phyloP scores from a whole-genome alignment of 2,797 vertebrate species.

The Gastrophryne carolinensis region DNA sequence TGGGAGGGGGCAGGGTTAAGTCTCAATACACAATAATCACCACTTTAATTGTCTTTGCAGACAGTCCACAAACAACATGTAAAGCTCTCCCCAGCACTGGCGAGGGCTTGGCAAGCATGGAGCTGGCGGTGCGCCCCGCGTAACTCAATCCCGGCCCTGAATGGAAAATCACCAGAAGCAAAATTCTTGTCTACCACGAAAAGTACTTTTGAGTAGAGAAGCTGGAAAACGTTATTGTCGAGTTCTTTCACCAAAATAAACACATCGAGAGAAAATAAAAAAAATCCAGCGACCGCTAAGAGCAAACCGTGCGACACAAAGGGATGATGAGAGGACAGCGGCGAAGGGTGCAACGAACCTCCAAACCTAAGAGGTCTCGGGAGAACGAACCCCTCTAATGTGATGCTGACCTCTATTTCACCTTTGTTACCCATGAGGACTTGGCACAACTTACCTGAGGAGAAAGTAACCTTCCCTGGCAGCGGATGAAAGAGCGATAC shows the following conservation, averaged over 20 bases:
- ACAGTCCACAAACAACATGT: background rate
- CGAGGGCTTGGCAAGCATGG: background rate
- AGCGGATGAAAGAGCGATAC: slow-evolving; percentile 31
- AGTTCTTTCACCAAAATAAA: slow-evolving; percentile 33
- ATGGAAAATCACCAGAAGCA: background rate
- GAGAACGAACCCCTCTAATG: slow-evolving; percentile 29
- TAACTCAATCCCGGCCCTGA: background rate
- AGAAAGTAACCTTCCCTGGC: slow-evolving; percentile 46
- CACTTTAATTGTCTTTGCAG: too few relatives aligned
- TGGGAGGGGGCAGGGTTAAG: too few relatives aligned
- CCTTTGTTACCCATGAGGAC: slow-evolving; percentile 59
- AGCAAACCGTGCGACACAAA: slow-evolving; percentile 22
- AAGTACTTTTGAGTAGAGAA: slow-evolving; percentile 15
- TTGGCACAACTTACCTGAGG: slow-evolving; percentile 57
- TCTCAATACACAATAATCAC: too few relatives aligned
- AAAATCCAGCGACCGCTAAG: slow-evolving; percentile 19
- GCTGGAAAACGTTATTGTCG: background rate
- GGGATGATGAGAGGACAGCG: too few relatives aligned
- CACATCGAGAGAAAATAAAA: too few relatives aligned
- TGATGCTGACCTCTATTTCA: slow-evolving; percentile 56
- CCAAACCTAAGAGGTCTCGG: background rate
- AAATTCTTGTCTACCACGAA: slow-evolving; percentile 18
- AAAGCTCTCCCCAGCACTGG: background rate
- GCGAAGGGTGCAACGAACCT: background rate
- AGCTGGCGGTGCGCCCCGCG: background rate